A percentile compares a stretch with the other conserved stretches of the same genome.
phyloP scores from a whole-genome alignment of 37 sponge, comb jelly and placozoan species.

The Spongilla lacustris region DNA sequence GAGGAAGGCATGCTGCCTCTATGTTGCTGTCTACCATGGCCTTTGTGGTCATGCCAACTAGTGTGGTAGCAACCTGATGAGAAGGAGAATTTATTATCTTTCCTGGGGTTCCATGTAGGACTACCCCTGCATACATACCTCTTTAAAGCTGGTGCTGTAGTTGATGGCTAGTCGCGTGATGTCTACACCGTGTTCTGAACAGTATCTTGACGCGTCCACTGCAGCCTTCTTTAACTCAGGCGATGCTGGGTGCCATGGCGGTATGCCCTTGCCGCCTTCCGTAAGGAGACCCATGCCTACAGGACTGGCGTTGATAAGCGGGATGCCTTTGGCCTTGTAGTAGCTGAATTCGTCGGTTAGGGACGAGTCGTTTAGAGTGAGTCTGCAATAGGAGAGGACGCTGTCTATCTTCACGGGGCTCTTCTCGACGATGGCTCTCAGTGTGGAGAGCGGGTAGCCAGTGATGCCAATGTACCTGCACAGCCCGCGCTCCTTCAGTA shows the following conservation, averaged over 20 bases:
- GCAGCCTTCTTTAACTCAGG: conserved; percentile 74
- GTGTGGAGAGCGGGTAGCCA: conserved; percentile 76
- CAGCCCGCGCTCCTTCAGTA: conserved; percentile 78
- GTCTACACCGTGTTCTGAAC: conserved; percentile 63
- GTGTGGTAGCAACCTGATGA: conserved; percentile 68
- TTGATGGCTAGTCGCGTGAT: conserved; percentile 72
- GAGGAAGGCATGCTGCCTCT: conserved; percentile 19
- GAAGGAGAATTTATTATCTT: no score
- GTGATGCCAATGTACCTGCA: conserved; percentile 93
- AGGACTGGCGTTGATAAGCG: conserved; percentile 91
- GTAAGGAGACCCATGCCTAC: conserved; percentile 89
- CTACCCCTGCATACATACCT: conserved; percentile 61
- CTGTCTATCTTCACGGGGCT: conserved; percentile 79
- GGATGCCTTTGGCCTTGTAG: conserved; percentile 70
- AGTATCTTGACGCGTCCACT: conserved; percentile 70
- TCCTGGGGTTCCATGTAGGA: no score
- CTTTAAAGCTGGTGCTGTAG: conserved; percentile 47
- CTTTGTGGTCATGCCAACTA: conserved; percentile 55
- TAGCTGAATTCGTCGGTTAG: conserved; percentile 67
- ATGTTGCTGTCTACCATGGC: conserved; percentile 61
- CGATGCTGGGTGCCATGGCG: conserved; percentile 84
- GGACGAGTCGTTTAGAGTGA: conserved; percentile 78
- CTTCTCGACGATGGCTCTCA: conserved; percentile 50
- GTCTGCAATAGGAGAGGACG: conserved; percentile 83
- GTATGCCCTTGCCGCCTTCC: conserved; percentile 28